Evolutionary conservation across 2,113 vertebrate genomes (phyloP).

Genomic region (Melanocharis versteri): DNA sequence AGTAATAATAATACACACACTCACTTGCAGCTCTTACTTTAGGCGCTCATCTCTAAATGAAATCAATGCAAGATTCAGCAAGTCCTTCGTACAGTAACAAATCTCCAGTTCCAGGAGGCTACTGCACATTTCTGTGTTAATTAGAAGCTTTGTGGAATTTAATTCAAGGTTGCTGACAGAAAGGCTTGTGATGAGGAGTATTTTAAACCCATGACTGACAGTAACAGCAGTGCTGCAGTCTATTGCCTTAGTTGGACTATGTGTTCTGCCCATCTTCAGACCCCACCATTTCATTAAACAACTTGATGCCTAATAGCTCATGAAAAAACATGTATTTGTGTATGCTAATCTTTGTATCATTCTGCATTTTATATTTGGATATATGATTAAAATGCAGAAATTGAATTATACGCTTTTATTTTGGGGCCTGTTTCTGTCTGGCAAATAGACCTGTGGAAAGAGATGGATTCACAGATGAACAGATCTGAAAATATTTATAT

Average conservation of each 20-base stretch:
- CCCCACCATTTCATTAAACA: slow-evolving; percentile 23
- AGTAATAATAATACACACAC: not conserved
- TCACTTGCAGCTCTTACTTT: not conserved
- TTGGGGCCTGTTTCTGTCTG: not conserved
- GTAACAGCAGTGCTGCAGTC: slow-evolving; percentile 27
- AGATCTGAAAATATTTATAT: not conserved
- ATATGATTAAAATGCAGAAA: not conserved
- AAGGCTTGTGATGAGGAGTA: slow-evolving; percentile 24
- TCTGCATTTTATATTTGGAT: slow-evolving; percentile 30
- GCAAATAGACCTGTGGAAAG: not conserved
- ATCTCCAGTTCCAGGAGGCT: not conserved
- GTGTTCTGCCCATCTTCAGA: not conserved
- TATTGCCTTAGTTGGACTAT: slow-evolving; percentile 2
- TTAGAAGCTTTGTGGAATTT: slow-evolving; percentile 60
- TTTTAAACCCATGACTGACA: slow-evolving; percentile 64
- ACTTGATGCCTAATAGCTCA: not conserved
- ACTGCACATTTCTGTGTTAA: slow-evolving; percentile 42
- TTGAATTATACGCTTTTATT: not conserved
- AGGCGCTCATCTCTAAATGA: not conserved
- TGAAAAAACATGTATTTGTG: not conserved
- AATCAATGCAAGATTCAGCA: not conserved
- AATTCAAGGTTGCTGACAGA: slow-evolving; percentile 59
- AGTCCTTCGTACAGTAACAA: not conserved
- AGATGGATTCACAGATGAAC: not conserved
- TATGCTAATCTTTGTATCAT: not conserved